Conservation (phyloP, 1,140 invertebrate genomes). For the Zaprionus ornatus region DNA sequence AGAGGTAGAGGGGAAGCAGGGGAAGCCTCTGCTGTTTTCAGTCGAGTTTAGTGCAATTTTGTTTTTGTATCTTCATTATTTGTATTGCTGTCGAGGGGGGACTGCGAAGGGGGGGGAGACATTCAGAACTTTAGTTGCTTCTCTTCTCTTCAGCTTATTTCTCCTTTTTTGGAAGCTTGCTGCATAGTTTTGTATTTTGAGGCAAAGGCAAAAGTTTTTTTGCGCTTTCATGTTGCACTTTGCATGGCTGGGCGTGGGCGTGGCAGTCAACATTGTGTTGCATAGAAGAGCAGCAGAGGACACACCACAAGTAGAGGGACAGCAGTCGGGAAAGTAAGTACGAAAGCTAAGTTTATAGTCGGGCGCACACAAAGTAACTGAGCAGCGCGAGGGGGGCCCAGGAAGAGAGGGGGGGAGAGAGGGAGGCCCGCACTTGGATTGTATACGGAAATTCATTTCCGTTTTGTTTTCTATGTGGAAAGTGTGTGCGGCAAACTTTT, state of each 20-base stretch:
- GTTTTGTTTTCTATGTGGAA: constrained; percentile 54
- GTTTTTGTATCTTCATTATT: constrained; percentile 79
- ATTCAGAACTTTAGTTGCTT: constrained; percentile 11
- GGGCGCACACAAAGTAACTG: constrained; percentile 57
- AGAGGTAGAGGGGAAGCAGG: neutral
- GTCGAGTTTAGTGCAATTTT: constrained; percentile 71
- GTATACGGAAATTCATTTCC: constrained; percentile 78
- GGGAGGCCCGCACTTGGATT: constrained; percentile 51
- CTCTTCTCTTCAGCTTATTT: constrained; percentile 14
- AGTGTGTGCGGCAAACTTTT: constrained; percentile 35
- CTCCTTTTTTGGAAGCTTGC: constrained; percentile 12
- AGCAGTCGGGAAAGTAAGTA: constrained; percentile 67
- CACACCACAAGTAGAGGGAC: constrained; percentile 48
- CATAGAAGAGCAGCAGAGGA: constrained; percentile 48
- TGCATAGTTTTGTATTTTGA: constrained; percentile 58
- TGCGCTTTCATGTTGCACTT: constrained; percentile 73
- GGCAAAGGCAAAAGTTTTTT: constrained; percentile 55
- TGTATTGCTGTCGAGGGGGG: constrained; percentile 56
- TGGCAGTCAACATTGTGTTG: constrained; percentile 64
- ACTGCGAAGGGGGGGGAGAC: neutral
- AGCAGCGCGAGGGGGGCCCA: constrained; percentile 9
- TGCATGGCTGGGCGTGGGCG: constrained; percentile 43
- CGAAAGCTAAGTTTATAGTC: constrained; percentile 76
- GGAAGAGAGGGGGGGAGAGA: neutral
- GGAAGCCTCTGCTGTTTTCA: constrained; percentile 32